Evolutionary conservation across 2,888 invertebrate genomes (phyloP).

Genomic region (Caenorhabditis uteleia): DNA sequence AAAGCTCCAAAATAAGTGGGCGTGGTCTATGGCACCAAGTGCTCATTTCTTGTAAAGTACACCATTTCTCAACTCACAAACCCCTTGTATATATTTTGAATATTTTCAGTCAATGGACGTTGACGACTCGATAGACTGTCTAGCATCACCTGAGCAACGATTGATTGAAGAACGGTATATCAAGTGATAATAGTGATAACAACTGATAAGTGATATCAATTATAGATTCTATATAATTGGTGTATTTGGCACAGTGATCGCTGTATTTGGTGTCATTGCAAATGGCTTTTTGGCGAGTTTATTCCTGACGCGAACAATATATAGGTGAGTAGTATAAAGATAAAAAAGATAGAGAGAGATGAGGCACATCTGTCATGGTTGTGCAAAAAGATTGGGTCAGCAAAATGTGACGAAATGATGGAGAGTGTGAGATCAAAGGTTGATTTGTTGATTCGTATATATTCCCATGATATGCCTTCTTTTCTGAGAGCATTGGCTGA

Average conservation of each 20-base stretch:
- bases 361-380: background rate
- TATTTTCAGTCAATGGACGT: conserved; percentile 13
- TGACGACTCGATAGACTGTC: conserved; percentile 21
- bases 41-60: background rate
- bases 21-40: too few relatives aligned
- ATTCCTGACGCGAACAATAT: conserved; percentile 59
- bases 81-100: background rate
- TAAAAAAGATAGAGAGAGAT: background rate
- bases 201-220: background rate
- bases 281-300: conserved; percentile 61
- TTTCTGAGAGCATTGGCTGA: too few relatives aligned
- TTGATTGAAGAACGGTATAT: conserved; percentile 23
- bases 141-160: conserved; percentile 33
- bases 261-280: conserved; percentile 63
- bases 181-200: background rate
- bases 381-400: background rate
- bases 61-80: too few relatives aligned
- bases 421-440: background rate
- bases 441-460: too few relatives aligned
- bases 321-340: conserved; percentile 38
- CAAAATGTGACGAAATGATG: background rate
- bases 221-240: conserved; percentile 59
- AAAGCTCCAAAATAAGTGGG: too few relatives aligned
- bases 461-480: too few relatives aligned
- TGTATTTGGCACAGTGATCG: conserved; percentile 56